A percentile compares a stretch with the other conserved stretches of the same genome.
Evolutionary conservation across 2,113 vertebrate genomes (phyloP).

Genomic region (Crotalus tigris): DNA sequence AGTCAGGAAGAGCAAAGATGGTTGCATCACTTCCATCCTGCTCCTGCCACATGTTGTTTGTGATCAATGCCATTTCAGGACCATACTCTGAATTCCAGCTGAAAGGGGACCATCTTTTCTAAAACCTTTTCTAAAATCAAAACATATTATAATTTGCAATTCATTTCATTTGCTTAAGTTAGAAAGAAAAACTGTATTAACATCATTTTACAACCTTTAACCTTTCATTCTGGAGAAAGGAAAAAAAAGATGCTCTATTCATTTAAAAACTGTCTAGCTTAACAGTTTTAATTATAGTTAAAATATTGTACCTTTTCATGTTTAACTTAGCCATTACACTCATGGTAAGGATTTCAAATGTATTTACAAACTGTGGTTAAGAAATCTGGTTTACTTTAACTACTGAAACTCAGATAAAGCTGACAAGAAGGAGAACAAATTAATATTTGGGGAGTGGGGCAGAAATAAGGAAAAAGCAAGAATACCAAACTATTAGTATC

Average conservation of each 20-base stretch:
- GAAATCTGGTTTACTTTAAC: not conserved
- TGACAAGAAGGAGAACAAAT: not conserved
- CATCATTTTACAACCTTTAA: not conserved
- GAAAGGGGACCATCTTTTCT: not conserved
- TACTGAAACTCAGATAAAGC: not conserved
- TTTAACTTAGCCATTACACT: not conserved
- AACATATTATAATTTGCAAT: not conserved
- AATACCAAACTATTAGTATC: not conserved
- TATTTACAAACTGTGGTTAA: not conserved
- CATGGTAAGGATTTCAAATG: not conserved
- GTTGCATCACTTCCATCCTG: not conserved
- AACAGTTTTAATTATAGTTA: not conserved
- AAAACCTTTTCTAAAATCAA: not conserved
- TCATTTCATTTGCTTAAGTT: not conserved
- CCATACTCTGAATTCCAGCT: not conserved
- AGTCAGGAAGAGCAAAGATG: not conserved
- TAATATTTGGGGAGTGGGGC: not conserved
- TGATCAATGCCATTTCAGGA: not conserved
- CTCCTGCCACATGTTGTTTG: not conserved
- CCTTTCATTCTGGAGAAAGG: not conserved
- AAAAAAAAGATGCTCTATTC: not conserved
- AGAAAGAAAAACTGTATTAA: not conserved
- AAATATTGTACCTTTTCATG: not conserved
- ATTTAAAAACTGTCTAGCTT: not conserved
- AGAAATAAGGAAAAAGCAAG: not conserved